Base-by-base conservation (phyloP, 2,113 vertebrate genomes). In the Megalops atlanticus region DNA sequence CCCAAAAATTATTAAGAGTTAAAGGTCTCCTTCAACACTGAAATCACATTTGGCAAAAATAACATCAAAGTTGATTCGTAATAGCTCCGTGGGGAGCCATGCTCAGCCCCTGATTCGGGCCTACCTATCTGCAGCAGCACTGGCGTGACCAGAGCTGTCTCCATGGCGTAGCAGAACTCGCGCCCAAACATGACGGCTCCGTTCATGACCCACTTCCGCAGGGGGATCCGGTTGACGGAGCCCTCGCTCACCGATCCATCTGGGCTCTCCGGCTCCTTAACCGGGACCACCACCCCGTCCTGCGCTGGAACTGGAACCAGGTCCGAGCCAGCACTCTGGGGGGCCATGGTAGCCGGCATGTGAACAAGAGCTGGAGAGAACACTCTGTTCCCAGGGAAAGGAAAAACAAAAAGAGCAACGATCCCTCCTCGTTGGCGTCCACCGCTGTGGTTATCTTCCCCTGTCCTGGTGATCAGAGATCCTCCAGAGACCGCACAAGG, bases 131-230 rank as follows among this genome's bases (percentile, higher is more conserved):
- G 97, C 86, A 99, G 91, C 91, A 99, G 94, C 0, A 99, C 94
- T 0, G 97, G 98, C 0, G 97, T 99, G 87, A 99, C 98, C 94
- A 99, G 86, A 64, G 98, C 98, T 0, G 98, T 99, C 90, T 99
- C 98, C 97, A 99, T 97, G 87, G 98, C 98, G 3, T 99, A 99
- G 91, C 98, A 99, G 90, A 99, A 99, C 85, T 99, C 98, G 73
- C 98, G 91, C 83, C 98, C 98, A n/a, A 99, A 99, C 97, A 99
- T 99, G 69, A 99, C 94, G 0, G 98, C 97, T 0, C 98, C 97
- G 0, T 99, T 96, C 98, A 99, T 99, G 86, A 99, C 92, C 97
- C 98, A 99, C 78, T 95, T 95, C 81, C 96, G 96, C 74, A 96
- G 27, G 0, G 98, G 93, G 86, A 98, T 96, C 73, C 96, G 94